Base-by-base conservation (phyloP, 1,140 invertebrate species). In the Ylistrum balloti region DNA sequence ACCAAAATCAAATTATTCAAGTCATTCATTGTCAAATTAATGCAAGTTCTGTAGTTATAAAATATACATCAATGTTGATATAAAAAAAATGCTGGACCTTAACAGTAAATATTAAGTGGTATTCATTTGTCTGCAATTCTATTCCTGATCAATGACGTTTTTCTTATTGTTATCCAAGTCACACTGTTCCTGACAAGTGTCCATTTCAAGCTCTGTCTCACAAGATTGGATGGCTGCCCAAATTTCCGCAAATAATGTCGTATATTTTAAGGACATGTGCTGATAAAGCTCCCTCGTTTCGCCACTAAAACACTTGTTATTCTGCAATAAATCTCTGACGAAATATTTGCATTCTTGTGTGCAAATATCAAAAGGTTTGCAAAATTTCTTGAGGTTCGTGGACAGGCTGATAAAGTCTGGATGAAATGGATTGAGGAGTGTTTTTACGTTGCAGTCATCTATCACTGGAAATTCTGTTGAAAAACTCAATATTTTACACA, bases 251-350 rank as follows among this genome's bases (percentile, higher is more conserved):
- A 17, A 45, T 0, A 1, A 17, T 32, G 15, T 5, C 11, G 0
- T 86, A 5, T 0, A 0, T 20, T 45, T 33, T 15, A 86, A 32
- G 38, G 89, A 87, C 33, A 20, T 0, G 3, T 86, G 17, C 20
- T 85, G 22, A 5, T 45, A 86, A 33, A 34, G 91, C 9, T 91
- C 92, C 5, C 86, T 87, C 0, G 92, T 20, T 33, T 92, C 91
- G 0, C 93, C 93, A 22, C 88, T 86, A 5, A 94, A 88, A 90
- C 93, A 94, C 33, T 90, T 89, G 74, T 94, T 88, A 74, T 91
- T 74, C 74, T 85, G 22, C n/a, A 92, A 33, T 33, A 45, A 15
- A 17, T 89, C 90, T 17, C n/a, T 33, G 35, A 93, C 48, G 33
- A 86, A 56, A 22, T 35, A 86, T 20, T 33, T 89, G 86, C 93